A percentile compares a stretch with the other conserved stretches of the same genome.
These are phyloP conservation scores for Pogoniulus pusillus DNA, from an alignment of 2,797 vertebrate genomes.

Conservation along the genomic window DNA sequence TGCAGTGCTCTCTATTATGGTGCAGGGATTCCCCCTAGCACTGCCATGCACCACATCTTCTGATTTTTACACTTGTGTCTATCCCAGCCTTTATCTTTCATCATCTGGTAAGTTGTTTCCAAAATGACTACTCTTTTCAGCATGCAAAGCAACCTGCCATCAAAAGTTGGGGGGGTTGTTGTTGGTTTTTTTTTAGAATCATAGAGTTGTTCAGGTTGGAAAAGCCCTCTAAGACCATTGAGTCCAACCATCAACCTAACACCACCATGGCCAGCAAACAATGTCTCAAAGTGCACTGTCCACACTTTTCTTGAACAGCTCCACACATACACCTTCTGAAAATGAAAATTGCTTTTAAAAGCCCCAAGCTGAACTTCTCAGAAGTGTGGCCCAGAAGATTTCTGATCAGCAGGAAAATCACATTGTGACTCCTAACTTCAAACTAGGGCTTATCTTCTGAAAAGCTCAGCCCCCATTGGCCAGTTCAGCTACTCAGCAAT, in stretches of 20 bases:
- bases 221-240: too few species aligned
- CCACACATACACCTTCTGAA: background rate
- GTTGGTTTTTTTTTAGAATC: too few species aligned
- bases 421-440: background rate
- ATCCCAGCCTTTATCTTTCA: background rate
- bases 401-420: background rate
- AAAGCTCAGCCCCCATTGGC: background rate
- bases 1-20: background rate
- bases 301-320: too few species aligned
- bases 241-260: too few species aligned
- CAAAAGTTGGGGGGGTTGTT: background rate
- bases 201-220: too few species aligned
- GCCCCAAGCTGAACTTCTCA: background rate
- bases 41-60: background rate
- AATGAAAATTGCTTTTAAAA: background rate
- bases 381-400: background rate
- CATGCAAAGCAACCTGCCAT: background rate
- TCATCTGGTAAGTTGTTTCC: background rate
- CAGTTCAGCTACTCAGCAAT: background rate
- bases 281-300: too few species aligned
- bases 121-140: background rate
- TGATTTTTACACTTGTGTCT: background rate
- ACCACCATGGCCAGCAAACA: too few species aligned
- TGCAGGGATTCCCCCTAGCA: background rate
- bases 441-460: background rate